Evolutionary conservation across 2,113 vertebrate species (phyloP).

Genomic region (Psettodes erumei): DNA sequence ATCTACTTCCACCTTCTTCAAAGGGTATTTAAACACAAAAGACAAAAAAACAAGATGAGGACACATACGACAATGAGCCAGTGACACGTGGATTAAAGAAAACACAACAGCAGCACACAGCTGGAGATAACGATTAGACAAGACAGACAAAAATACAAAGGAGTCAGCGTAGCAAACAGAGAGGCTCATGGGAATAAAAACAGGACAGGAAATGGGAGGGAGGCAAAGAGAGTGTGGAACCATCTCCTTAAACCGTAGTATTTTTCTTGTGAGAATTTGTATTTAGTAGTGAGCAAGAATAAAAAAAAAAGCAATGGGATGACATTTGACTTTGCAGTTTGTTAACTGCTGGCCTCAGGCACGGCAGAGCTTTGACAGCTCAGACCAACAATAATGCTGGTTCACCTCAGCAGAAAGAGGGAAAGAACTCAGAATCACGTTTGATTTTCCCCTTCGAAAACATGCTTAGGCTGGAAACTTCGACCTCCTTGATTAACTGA

Average conservation of each 20-base stretch:
- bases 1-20: constrained; percentile 46
- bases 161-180: constrained; percentile 56
- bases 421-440: constrained; percentile 45
- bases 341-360: constrained; percentile 11
- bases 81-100: constrained; percentile 44
- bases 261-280: not conserved
- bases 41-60: constrained; percentile 63
- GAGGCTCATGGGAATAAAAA: constrained; percentile 58
- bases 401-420: constrained; percentile 58
- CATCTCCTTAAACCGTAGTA: constrained; percentile 22
- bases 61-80: constrained; percentile 50
- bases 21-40: constrained; percentile 54
- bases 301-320: constrained; percentile 23
- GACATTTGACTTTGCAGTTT: constrained; percentile 13
- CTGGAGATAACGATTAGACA: constrained; percentile 54
- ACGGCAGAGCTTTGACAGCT: constrained; percentile 19
- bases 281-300: constrained; percentile 8
- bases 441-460: constrained; percentile 22
- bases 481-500: constrained; percentile 33
- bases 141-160: constrained; percentile 64
- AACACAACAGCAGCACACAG: constrained; percentile 32
- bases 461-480: constrained; percentile 27
- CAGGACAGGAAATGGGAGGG: constrained; percentile 52
- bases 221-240: constrained; percentile 5
- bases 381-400: constrained; percentile 20